Evolutionary conservation across 2,888 invertebrate species (phyloP).

Genomic region (Ornithoptera priamus): DNA sequence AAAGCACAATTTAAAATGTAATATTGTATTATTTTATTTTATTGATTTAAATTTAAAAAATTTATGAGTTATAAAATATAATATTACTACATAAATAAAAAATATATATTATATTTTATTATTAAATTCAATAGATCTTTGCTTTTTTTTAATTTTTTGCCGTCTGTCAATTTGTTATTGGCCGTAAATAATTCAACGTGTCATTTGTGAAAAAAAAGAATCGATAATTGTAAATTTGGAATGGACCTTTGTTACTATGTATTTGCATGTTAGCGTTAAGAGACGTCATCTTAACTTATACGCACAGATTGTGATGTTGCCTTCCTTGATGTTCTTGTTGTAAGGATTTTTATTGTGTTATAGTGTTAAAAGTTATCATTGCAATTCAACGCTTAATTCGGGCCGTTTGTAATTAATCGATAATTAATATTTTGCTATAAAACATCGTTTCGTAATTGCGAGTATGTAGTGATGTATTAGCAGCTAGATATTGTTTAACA

Average conservation of each 20-base stretch:
- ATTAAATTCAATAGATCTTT: too few relatives aligned
- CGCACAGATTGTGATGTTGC: slow-evolving; percentile 31
- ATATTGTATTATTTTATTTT: too few relatives aligned
- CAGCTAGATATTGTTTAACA: too few relatives aligned
- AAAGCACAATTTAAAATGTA: too few relatives aligned
- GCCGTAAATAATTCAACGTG: too few relatives aligned
- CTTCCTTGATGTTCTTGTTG: slow-evolving; percentile 26
- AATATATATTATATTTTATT: too few relatives aligned
- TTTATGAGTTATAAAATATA: too few relatives aligned
- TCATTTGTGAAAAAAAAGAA: not conserved
- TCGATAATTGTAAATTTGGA: slow-evolving; percentile 9
- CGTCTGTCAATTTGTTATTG: too few relatives aligned
- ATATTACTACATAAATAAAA: too few relatives aligned
- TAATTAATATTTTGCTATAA: not conserved
- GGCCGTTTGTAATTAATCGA: not conserved
- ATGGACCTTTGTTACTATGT: slow-evolving; percentile 4
- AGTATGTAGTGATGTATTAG: not conserved
- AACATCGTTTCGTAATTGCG: not conserved
- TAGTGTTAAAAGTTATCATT: slow-evolving; percentile 10
- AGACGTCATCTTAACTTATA: slow-evolving; percentile 4
- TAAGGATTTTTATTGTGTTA: slow-evolving; percentile 19
- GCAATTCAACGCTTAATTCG: slow-evolving; percentile 7
- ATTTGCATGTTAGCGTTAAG: slow-evolving; percentile 21
- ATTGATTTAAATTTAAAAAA: too few relatives aligned
- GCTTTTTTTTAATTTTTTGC: too few relatives aligned